These are phyloP conservation scores for Limonius californicus DNA, from an alignment of 1,140 invertebrate genomes.

Conservation along the genomic window DNA sequence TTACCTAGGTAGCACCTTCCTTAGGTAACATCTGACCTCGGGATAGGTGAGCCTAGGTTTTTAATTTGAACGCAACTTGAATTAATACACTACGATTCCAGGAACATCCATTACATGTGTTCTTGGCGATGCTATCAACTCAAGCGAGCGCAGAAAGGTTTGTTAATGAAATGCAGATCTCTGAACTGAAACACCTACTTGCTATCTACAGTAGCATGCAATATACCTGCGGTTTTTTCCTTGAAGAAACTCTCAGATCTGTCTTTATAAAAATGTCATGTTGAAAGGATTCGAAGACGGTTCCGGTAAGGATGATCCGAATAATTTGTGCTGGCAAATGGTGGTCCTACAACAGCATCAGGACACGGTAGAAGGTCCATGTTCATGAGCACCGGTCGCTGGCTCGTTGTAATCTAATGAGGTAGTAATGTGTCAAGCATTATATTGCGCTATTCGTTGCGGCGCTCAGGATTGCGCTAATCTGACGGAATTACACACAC, in stretches of 20 bases:
- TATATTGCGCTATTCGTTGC: conserved; percentile 43
- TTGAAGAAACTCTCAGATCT: too few relatives aligned
- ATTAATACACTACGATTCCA: conserved; percentile 14
- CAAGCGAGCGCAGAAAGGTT: conserved; percentile 24
- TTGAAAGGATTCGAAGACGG: too few relatives aligned
- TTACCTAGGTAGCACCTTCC: too few relatives aligned
- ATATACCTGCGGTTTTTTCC: background rate
- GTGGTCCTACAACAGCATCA: background rate
- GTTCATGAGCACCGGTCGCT: conserved; percentile 1
- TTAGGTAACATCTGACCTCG: too few relatives aligned
- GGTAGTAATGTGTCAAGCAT: conserved; percentile 46
- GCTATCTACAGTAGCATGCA: conserved; percentile 17
- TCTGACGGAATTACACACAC: conserved; percentile 45
- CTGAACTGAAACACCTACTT: conserved; percentile 20
- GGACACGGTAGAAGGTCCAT: background rate
- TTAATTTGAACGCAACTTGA: background rate
- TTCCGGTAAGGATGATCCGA: background rate
- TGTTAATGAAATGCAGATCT: conserved; percentile 31
- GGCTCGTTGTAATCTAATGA: conserved; percentile 39
- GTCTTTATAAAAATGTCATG: too few relatives aligned
- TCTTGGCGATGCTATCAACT: conserved; percentile 21
- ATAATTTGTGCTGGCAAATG: background rate
- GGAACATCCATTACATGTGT: conserved; percentile 20
- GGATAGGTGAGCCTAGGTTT: background rate
- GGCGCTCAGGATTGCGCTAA: conserved; percentile 42